Conservation (phyloP, 2,797 vertebrate species). For the Siniperca obscura region DNA sequence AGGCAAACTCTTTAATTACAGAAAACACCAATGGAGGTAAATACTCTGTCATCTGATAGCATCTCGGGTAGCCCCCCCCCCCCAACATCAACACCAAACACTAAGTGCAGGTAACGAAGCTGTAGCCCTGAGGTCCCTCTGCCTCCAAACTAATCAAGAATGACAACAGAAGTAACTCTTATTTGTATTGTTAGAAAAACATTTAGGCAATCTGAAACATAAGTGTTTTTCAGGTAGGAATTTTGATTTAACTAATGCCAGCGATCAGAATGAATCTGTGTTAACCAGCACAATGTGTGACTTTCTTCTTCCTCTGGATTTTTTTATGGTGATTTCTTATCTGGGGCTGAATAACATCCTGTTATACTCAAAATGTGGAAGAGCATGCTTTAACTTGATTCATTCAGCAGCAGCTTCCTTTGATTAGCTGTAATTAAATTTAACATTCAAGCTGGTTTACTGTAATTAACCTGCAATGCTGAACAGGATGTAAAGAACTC, state of each 20-base stretch:
- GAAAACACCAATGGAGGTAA: constrained; percentile 78
- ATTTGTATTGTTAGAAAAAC: constrained; percentile 45
- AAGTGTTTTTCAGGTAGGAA: constrained; percentile 5
- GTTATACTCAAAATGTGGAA: constrained; percentile 39
- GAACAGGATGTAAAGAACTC: neutral
- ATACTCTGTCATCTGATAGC: constrained; percentile 81
- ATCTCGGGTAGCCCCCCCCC: constrained; percentile 66
- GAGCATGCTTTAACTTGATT: constrained; percentile 27
- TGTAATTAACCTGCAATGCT: neutral
- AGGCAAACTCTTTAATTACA: constrained; percentile 81
- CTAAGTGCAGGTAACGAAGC: constrained; percentile 63
- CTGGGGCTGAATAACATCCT: constrained; percentile 58
- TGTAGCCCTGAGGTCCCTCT: constrained; percentile 60
- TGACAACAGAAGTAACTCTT: constrained; percentile 63
- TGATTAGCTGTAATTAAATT: constrained; percentile 33
- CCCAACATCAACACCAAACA: constrained; percentile 58
- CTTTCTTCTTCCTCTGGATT: constrained; percentile 14
- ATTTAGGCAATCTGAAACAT: constrained; percentile 14
- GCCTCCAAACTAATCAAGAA: constrained; percentile 64
- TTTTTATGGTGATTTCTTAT: constrained; percentile 29
- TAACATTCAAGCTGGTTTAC: constrained; percentile 11
- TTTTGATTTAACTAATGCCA: neutral
- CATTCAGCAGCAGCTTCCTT: constrained; percentile 28
- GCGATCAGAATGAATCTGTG: neutral
- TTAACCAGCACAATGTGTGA: neutral